Percentiles rank a stretch among this genome's conserved stretches.
These are phyloP conservation scores for Elymnias hypermnestra DNA, from an alignment of 1,140 invertebrate genomes.

Conservation along the genomic window DNA sequence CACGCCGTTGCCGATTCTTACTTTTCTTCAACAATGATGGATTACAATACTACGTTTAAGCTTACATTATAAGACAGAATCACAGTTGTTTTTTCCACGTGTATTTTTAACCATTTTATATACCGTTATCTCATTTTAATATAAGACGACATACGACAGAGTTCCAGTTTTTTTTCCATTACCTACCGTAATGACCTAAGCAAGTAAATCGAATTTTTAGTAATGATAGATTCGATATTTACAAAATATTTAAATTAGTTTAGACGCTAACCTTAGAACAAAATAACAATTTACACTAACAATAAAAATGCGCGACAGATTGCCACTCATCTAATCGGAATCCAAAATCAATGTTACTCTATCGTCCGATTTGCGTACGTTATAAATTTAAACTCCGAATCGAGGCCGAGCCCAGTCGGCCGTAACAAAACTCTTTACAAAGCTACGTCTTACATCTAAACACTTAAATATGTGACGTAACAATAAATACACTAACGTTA, in stretches of 20 bases:
- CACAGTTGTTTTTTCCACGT: slow-evolving; percentile 72
- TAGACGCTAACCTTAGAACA: slow-evolving; percentile 71
- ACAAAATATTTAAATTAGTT: slow-evolving; percentile 69
- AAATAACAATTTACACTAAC: slow-evolving; percentile 76
- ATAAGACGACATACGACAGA: slow-evolving; percentile 50
- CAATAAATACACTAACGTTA: slow-evolving; percentile 57
- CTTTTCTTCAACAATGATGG: slow-evolving; percentile 36
- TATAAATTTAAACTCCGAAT: slow-evolving; percentile 73
- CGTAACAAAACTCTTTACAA: slow-evolving; percentile 72
- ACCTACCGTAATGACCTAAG: slow-evolving; percentile 60
- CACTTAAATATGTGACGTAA: slow-evolving; percentile 55
- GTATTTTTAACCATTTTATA: slow-evolving; percentile 53
- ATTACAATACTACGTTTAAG: slow-evolving; percentile 59
- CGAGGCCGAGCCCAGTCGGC: slow-evolving; percentile 68
- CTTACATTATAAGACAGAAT: slow-evolving; percentile 72
- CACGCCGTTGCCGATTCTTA: slow-evolving; percentile 29
- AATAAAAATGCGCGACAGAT: slow-evolving; percentile 73
- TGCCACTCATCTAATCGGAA: slow-evolving; percentile 58
- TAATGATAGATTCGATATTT: slow-evolving; percentile 63
- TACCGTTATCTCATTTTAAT: slow-evolving; percentile 35
- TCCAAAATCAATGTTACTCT: slow-evolving; percentile 65
- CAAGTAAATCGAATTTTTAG: slow-evolving; percentile 58
- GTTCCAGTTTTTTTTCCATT: slow-evolving; percentile 55
- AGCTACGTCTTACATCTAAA: slow-evolving; percentile 57
- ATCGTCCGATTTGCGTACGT: slow-evolving; percentile 61